Conservation (phyloP, 2,113 vertebrate genomes). For the Dromas ardeola region DNA sequence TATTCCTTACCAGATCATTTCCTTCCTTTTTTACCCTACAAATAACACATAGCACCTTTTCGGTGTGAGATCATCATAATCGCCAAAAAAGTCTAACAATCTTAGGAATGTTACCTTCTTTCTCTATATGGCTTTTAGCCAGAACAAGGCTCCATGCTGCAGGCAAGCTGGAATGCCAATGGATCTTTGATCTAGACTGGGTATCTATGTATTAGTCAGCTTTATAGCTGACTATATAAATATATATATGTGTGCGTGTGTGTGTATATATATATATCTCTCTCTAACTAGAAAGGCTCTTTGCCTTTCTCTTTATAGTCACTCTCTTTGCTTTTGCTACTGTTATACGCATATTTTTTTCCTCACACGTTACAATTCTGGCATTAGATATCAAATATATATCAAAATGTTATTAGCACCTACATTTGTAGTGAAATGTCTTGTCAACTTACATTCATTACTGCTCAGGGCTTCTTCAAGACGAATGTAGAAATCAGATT, state of each 20-base stretch:
- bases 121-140: background rate
- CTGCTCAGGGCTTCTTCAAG: slow-evolving; percentile 82
- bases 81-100: background rate
- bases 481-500: slow-evolving; percentile 81
- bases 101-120: background rate
- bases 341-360: background rate
- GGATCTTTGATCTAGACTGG: background rate
- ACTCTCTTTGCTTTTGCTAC: background rate
- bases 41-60: background rate
- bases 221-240: background rate
- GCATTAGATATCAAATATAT: background rate
- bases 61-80: background rate
- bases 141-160: background rate
- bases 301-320: background rate
- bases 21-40: background rate
- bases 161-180: background rate
- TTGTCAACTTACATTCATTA: slow-evolving; percentile 83
- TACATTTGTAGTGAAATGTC: background rate
- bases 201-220: background rate
- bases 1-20: background rate
- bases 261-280: background rate
- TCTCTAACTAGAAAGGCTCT: background rate
- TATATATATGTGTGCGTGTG: too few species aligned
- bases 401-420: background rate
- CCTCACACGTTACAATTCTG: background rate